phyloP scores from a whole-genome alignment of 2,888 invertebrate species.

The Sesamia inferens region DNA sequence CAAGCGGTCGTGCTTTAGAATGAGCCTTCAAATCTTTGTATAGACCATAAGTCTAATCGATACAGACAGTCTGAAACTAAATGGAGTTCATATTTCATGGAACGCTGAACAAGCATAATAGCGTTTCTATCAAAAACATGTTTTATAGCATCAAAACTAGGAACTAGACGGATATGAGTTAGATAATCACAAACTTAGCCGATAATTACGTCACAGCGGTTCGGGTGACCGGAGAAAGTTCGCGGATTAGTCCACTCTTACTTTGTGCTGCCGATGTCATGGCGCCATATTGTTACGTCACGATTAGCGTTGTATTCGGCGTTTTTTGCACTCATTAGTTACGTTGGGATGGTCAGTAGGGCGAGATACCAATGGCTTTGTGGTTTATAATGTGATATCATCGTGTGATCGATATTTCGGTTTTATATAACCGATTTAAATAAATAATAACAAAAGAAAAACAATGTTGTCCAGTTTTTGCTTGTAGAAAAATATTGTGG shows the following conservation, averaged over 20 bases:
- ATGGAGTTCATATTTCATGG: not conserved
- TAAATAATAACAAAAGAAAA: too few relatives aligned
- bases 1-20: too few relatives aligned
- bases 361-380: slow-evolving; percentile 10
- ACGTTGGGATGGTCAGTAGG: slow-evolving; percentile 28
- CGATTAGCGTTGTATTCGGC: not conserved
- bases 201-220: slow-evolving; percentile 35
- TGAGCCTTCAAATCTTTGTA: too few relatives aligned
- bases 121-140: not conserved
- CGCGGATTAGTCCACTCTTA: slow-evolving; percentile 7
- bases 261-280: not conserved
- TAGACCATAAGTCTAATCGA: not conserved
- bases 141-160: not conserved
- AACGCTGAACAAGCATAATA: not conserved
- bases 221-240: slow-evolving; percentile 43
- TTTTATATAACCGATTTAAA: not conserved
- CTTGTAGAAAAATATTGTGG: too few relatives aligned
- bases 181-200: slow-evolving; percentile 40
- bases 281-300: slow-evolving; percentile 17
- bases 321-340: slow-evolving; percentile 10
- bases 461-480: too few relatives aligned
- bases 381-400: slow-evolving; percentile 14
- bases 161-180: slow-evolving; percentile 22
- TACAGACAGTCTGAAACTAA: not conserved
- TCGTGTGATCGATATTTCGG: not conserved